Evolutionary conservation across 35 echinoderm and acorn worm genomes (phyloP).

Genomic region (Diadema setosum): DNA sequence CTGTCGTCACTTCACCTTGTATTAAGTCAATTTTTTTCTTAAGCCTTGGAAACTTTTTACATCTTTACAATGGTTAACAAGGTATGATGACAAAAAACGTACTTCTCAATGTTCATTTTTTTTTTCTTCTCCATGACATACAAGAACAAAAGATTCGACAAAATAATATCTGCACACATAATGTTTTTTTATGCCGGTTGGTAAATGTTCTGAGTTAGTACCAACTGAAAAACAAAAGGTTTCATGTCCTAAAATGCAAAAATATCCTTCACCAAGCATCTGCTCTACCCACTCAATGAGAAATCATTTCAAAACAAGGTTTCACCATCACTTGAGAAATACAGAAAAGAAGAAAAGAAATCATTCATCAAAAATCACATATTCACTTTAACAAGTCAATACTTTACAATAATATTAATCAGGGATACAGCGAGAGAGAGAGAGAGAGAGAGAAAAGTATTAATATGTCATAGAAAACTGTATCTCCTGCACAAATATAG

Average conservation of each 20-base stretch:
- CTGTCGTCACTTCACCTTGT: conserved; percentile 14
- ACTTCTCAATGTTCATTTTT: too few relatives aligned
- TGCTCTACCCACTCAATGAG: background rate
- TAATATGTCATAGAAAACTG: background rate
- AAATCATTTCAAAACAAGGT: background rate
- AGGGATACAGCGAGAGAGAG: too few relatives aligned
- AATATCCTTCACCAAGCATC: background rate
- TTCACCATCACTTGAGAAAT: background rate
- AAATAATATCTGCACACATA: conserved; percentile 22
- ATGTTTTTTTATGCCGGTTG: background rate
- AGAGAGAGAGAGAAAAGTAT: background rate
- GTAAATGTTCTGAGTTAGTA: background rate
- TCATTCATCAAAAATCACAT: background rate
- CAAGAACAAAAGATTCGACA: conserved; percentile 9
- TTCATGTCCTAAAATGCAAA: background rate
- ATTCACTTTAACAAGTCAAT: background rate
- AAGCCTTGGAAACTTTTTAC: background rate
- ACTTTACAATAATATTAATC: conserved; percentile 4
- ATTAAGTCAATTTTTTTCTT: background rate
- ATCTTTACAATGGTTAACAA: conserved; percentile 10
- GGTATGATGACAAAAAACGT: background rate
- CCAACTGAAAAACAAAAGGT: conserved; percentile 6
- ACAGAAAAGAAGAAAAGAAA: background rate
- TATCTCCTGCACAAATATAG: conserved; percentile 5
- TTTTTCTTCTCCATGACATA: background rate